A percentile compares a stretch with the other conserved stretches of the same genome.
Conservation (phyloP, 2,113 vertebrate genomes). For the Columba livia region DNA sequence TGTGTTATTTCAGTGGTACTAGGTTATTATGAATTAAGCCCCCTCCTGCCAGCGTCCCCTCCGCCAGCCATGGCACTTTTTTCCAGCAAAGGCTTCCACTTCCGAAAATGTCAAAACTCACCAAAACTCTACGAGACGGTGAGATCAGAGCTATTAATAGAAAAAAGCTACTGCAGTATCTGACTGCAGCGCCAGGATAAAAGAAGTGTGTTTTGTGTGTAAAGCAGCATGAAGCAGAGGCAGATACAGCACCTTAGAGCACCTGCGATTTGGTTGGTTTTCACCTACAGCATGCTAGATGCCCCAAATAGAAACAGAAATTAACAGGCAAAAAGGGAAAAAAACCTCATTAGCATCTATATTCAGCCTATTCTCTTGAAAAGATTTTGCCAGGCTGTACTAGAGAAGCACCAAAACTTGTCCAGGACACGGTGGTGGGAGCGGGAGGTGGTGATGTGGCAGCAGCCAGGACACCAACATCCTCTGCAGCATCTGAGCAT, state of each 20-base stretch:
- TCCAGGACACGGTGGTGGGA: not conserved
- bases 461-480: not conserved
- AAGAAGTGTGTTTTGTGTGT: not conserved
- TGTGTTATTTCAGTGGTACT: not conserved
- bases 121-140: not conserved
- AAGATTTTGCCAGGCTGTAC: not conserved
- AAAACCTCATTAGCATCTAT: rapidly evolving
- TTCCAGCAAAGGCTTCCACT: not conserved
- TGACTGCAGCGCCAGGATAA: constrained; percentile 36
- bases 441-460: rapidly evolving
- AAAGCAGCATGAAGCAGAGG: rapidly evolving
- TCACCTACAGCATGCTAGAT: rapidly evolving
- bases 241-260: rapidly evolving
- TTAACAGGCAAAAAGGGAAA: rapidly evolving
- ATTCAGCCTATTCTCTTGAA: not conserved
- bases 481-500: not conserved
- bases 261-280: not conserved
- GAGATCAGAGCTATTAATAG: constrained; percentile 55
- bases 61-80: too few relatives aligned
- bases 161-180: constrained; percentile 37
- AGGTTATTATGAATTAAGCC: not conserved
- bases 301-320: not conserved
- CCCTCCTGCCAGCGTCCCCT: too few relatives aligned
- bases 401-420: not conserved
- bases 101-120: constrained; percentile 15